Conservation (phyloP, 2,888 invertebrate species). For the Rambutsinella grinnellia region DNA sequence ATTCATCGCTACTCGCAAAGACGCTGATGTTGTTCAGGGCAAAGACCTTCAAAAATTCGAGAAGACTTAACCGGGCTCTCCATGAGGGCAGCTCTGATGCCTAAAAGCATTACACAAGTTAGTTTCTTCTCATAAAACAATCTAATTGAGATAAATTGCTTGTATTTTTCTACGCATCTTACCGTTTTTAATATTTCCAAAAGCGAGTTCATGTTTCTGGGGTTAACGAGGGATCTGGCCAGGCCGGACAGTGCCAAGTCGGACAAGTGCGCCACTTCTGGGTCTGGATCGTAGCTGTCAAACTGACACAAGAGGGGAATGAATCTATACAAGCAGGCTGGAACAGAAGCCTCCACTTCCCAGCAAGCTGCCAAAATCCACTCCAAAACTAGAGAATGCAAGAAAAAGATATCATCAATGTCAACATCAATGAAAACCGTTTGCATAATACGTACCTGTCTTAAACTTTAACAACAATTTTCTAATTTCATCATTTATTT, state of each 20-base stretch:
- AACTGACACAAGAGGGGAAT: constrained; percentile 79
- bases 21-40: constrained; percentile 72
- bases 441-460: too few relatives aligned
- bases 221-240: constrained; percentile 76
- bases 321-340: constrained; percentile 71
- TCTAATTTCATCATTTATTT: constrained; percentile 64
- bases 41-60: constrained; percentile 71
- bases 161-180: constrained; percentile 48
- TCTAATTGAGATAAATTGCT: too few relatives aligned
- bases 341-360: constrained; percentile 69
- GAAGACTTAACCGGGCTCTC: constrained; percentile 71
- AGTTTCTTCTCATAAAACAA: background rate
- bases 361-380: constrained; percentile 65
- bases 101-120: constrained; percentile 31
- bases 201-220: constrained; percentile 74
- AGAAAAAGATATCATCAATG: constrained; percentile 17
- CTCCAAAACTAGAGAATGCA: constrained; percentile 60
- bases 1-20: constrained; percentile 68
- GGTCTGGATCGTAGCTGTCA: constrained; percentile 83
- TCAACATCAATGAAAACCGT: too few relatives aligned
- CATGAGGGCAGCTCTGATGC: constrained; percentile 68
- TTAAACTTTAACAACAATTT: constrained; percentile 65
- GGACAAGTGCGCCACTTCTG: constrained; percentile 80
- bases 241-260: constrained; percentile 78
- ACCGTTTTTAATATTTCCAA: constrained; percentile 74